These are phyloP conservation scores for Oegoconia quadripuncta DNA, from an alignment of 2,888 invertebrate species.

Conservation along the genomic window DNA sequence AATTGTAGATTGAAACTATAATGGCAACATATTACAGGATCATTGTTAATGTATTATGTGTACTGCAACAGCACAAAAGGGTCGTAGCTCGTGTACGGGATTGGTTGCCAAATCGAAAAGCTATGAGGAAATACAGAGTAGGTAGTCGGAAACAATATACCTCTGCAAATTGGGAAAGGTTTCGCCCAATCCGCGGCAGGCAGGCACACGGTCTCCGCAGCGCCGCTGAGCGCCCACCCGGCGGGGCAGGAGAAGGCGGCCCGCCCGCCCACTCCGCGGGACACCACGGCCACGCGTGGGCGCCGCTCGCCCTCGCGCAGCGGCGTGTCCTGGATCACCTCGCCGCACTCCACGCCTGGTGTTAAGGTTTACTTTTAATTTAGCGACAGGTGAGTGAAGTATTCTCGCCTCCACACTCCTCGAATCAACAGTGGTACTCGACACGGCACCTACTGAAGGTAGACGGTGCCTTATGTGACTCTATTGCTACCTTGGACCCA, in stretches of 20 bases:
- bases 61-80: too few species aligned
- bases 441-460: too few species aligned
- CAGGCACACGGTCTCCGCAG: slow-evolving; percentile 86
- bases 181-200: slow-evolving; percentile 89
- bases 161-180: slow-evolving; percentile 87
- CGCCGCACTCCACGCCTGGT: slow-evolving; percentile 88
- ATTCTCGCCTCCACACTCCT: too few species aligned
- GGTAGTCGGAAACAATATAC: slow-evolving; percentile 51
- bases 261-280: slow-evolving; percentile 88
- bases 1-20: too few species aligned
- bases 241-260: slow-evolving; percentile 89
- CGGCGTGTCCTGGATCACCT: slow-evolving; percentile 76
- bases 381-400: neutral
- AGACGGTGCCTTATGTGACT: too few species aligned
- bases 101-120: too few species aligned
- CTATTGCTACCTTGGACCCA: too few species aligned
- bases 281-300: slow-evolving; percentile 85
- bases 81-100: too few species aligned
- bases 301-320: slow-evolving; percentile 77
- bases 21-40: too few species aligned
- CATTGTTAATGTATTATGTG: neutral
- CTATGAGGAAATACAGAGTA: too few species aligned
- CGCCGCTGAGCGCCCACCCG: slow-evolving; percentile 87
- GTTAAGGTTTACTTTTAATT: slow-evolving; percentile 3
- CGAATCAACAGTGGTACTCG: too few species aligned